Evolutionary conservation across 2,888 invertebrate species (phyloP).

Genomic region (Lasius platythorax): DNA sequence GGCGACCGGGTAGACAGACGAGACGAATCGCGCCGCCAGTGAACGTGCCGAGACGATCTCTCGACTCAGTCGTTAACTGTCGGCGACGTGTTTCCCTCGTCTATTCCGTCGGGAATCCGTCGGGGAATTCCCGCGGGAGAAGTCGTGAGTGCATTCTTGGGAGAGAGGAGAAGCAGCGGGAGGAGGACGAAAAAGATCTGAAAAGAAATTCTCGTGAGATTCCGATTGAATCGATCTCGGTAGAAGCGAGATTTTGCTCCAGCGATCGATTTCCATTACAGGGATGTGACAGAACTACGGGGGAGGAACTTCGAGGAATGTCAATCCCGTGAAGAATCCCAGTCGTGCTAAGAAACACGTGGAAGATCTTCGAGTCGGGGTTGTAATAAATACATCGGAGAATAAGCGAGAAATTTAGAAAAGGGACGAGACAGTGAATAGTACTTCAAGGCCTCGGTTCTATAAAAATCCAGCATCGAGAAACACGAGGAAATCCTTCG

Average conservation of each 20-base stretch:
- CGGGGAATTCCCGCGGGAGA: constrained; percentile 24
- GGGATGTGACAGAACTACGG: background rate
- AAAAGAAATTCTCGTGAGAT: background rate
- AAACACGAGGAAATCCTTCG: constrained; percentile 8
- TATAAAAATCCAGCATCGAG: constrained; percentile 39
- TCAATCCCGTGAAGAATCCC: background rate
- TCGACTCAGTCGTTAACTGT: background rate
- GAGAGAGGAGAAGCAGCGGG: background rate
- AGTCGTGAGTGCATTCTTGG: constrained; percentile 27
- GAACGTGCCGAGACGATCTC: background rate
- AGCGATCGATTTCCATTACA: background rate
- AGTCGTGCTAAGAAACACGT: constrained; percentile 15
- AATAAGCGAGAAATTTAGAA: background rate
- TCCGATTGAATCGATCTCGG: background rate
- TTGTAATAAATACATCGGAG: background rate
- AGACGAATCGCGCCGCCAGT: constrained; percentile 15
- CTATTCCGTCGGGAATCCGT: constrained; percentile 25
- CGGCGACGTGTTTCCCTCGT: background rate
- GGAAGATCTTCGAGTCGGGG: background rate
- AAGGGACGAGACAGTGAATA: constrained; percentile 3
- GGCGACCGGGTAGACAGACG: constrained; percentile 16
- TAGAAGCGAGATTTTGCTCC: background rate
- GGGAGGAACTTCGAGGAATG: background rate
- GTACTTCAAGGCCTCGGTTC: constrained; percentile 24
- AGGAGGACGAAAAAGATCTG: background rate